phyloP scores from a whole-genome alignment of 2,797 vertebrate species.

The Botia almorhae region DNA sequence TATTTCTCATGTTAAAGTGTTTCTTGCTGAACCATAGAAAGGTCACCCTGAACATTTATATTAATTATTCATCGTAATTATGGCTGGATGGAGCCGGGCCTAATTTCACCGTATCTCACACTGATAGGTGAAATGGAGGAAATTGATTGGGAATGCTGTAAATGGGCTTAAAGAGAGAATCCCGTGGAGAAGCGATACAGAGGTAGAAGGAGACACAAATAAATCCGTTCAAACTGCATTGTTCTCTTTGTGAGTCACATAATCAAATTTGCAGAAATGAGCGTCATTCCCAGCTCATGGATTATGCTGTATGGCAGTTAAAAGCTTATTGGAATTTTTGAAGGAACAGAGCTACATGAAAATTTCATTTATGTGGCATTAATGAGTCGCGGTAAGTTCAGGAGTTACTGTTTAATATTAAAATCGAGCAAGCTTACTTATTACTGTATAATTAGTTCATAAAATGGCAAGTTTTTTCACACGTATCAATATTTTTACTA shows the following conservation, averaged over 20 bases:
- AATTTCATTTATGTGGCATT: neutral
- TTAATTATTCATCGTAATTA: slow-evolving; percentile 78
- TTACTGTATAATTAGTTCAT: slow-evolving; percentile 7
- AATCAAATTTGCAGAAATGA: slow-evolving; percentile 36
- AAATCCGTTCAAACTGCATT: slow-evolving; percentile 32
- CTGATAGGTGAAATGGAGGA: slow-evolving; percentile 42
- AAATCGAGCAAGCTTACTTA: slow-evolving; percentile 3
- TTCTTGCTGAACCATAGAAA: slow-evolving; percentile 67
- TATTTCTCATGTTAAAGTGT: slow-evolving; percentile 39
- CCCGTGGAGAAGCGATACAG: slow-evolving; percentile 27
- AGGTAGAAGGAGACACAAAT: slow-evolving; percentile 27
- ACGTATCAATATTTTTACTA: neutral
- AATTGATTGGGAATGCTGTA: slow-evolving; percentile 69
- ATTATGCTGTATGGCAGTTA: slow-evolving; percentile 32
- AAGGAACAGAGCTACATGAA: slow-evolving; percentile 22
- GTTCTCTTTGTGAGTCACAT: slow-evolving; percentile 22
- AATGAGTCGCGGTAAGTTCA: neutral
- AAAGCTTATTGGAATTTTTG: slow-evolving; percentile 37
- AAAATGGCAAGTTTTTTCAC: slow-evolving; percentile 47
- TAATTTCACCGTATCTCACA: slow-evolving; percentile 57
- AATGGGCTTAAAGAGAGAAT: slow-evolving; percentile 60
- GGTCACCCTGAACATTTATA: slow-evolving; percentile 78
- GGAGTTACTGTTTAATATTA: slow-evolving; percentile 10
- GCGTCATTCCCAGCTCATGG: slow-evolving; percentile 22
- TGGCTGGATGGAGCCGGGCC: slow-evolving; percentile 68